A percentile compares a stretch with the other conserved stretches of the same genome.
phyloP scores from a whole-genome alignment of 1,140 invertebrate genomes.

The Alviniconcha marisindica region DNA sequence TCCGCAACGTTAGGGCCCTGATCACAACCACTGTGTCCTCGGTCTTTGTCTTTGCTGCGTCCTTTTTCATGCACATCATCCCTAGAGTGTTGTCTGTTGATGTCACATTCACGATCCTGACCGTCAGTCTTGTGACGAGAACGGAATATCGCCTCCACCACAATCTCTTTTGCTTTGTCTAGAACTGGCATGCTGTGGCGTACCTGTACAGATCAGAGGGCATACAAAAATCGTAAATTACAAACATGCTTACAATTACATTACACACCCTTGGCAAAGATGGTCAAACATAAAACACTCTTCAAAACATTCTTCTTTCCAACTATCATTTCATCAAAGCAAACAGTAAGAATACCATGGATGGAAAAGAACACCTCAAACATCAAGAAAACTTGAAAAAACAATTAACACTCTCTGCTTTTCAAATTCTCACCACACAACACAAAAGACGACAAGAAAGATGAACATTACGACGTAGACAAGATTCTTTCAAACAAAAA shows the following conservation, averaged over 20 bases:
- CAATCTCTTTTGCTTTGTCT: slow-evolving; percentile 59
- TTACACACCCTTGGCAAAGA: too few species aligned
- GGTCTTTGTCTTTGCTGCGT: slow-evolving; percentile 10
- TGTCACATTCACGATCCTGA: slow-evolving; percentile 45
- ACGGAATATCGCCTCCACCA: slow-evolving; percentile 61
- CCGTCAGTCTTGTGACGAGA: slow-evolving; percentile 58
- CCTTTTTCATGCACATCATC: slow-evolving; percentile 16
- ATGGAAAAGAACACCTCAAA: too few species aligned
- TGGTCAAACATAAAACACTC: too few species aligned
- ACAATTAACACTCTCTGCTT: too few species aligned
- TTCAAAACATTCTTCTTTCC: too few species aligned
- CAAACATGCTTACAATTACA: too few species aligned
- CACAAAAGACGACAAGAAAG: background rate
- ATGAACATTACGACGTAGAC: background rate
- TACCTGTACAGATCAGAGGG: slow-evolving; percentile 33
- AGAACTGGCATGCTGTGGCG: slow-evolving; percentile 62
- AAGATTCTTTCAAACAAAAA: background rate
- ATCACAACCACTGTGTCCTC: background rate
- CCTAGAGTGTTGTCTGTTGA: background rate
- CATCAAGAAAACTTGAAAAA: too few species aligned
- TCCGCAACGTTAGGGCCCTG: too few species aligned
- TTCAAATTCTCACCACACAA: too few species aligned
- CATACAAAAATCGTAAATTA: too few species aligned
- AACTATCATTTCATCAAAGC: too few species aligned
- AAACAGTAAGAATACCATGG: too few species aligned